Conservation (phyloP, 2,113 vertebrate species). For the Centropus unirufus region DNA sequence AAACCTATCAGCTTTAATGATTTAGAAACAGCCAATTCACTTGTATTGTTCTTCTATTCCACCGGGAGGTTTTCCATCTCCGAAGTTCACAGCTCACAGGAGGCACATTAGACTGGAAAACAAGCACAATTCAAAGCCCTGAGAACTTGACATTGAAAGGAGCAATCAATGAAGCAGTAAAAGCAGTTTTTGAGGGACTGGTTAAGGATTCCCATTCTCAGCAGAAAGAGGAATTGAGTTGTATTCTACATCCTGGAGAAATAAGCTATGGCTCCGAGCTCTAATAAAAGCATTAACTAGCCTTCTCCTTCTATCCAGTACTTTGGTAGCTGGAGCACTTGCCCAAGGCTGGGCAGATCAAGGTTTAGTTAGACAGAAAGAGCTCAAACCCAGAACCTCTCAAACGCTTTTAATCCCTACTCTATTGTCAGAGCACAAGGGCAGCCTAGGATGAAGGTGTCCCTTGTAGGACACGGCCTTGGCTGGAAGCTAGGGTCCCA, state of each 20-base stretch:
- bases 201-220: background rate
- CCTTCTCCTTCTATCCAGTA: background rate
- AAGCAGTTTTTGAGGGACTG: background rate
- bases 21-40: background rate
- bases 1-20: background rate
- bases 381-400: background rate
- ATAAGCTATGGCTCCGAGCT: fast-evolving
- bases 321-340: background rate
- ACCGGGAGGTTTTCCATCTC: background rate
- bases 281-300: background rate
- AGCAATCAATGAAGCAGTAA: background rate
- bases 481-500: background rate
- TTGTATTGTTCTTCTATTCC: background rate
- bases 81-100: background rate
- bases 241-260: background rate
- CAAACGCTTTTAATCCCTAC: background rate
- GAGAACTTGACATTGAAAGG: background rate
- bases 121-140: background rate
- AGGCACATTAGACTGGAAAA: background rate
- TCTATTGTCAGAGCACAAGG: background rate
- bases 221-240: background rate
- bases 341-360: background rate
- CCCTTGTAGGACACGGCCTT: background rate
- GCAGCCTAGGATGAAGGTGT: background rate
- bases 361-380: background rate